These are phyloP conservation scores for Cryptoleucopteryx plumbea DNA, from an alignment of 2,113 vertebrate genomes.

Conservation along the genomic window DNA sequence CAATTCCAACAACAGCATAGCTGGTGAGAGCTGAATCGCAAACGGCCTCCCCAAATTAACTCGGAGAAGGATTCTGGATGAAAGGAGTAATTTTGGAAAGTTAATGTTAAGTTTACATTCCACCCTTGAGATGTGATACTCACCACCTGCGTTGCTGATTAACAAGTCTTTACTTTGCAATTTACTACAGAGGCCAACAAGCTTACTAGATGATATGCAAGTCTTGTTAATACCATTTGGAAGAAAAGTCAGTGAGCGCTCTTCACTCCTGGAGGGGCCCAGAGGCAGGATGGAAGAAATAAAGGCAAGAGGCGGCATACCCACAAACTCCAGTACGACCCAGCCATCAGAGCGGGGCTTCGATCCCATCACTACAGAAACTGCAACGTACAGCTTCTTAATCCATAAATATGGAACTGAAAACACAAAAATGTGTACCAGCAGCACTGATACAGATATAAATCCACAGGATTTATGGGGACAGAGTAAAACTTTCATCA, in stretches of 20 bases:
- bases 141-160: neutral
- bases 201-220: no score
- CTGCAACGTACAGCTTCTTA: neutral
- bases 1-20: neutral
- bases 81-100: neutral
- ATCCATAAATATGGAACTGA: neutral
- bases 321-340: fast-evolving
- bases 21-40: neutral
- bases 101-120: neutral
- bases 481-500: neutral
- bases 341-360: no score
- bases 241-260: neutral
- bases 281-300: neutral
- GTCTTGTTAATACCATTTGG: neutral
- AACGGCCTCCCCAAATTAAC: neutral
- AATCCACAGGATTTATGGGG: neutral
- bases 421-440: neutral
- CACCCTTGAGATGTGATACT: neutral
- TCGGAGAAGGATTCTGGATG: neutral
- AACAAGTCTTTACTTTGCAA: neutral
- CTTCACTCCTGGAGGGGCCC: neutral
- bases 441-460: neutral
- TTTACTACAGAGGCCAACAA: neutral
- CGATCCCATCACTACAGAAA: no score
- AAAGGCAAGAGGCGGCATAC: neutral